Percentiles rank a stretch among this genome's conserved stretches.
Evolutionary conservation across 2,113 vertebrate species (phyloP).

Genomic region (Xenopus laevis): DNA sequence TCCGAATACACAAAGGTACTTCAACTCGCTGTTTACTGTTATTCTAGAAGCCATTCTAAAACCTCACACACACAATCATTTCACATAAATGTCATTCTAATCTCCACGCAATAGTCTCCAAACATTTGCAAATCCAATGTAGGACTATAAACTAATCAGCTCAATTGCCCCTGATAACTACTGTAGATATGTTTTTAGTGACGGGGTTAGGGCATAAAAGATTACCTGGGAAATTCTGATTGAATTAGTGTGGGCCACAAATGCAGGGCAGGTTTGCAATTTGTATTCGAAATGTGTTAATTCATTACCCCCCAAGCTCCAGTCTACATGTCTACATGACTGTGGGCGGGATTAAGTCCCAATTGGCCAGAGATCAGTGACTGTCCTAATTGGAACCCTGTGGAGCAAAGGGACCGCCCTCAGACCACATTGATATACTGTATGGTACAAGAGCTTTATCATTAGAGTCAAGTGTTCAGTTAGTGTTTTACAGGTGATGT

Average conservation of each 20-base stretch:
- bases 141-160: conserved; percentile 9
- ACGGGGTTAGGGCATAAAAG: conserved; percentile 22
- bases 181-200: conserved; percentile 17
- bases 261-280: background rate
- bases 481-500: background rate
- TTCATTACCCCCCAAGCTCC: background rate
- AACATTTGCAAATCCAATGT: background rate
- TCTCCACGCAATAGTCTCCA: background rate
- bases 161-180: conserved; percentile 17
- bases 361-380: background rate
- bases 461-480: background rate
- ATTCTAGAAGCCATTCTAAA: background rate
- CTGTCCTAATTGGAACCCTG: background rate
- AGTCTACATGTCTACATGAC: background rate
- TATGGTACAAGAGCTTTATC: background rate
- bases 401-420: background rate
- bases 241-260: conserved; percentile 5
- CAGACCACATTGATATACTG: background rate
- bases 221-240: conserved; percentile 14
- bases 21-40: no score
- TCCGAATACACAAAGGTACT: no score
- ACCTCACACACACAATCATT: conserved; percentile 9
- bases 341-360: background rate
- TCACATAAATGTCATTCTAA: conserved; percentile 21
- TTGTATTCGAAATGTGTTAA: conserved; percentile 12